phyloP scores from a whole-genome alignment of 2,797 vertebrate genomes.

The Micrastur ruficollis region DNA sequence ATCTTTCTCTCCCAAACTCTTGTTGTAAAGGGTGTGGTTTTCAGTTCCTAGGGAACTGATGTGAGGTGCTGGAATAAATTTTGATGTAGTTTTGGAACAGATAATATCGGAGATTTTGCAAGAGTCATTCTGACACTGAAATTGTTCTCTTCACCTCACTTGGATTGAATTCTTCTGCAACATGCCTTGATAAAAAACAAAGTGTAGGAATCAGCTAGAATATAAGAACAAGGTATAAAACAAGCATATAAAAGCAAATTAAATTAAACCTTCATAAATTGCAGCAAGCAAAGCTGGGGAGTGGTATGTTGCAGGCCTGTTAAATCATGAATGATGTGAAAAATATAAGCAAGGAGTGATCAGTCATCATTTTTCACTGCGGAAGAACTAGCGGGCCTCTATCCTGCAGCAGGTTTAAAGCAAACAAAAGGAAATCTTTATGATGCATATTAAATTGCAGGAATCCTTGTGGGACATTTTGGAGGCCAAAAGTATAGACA shows the following conservation, averaged over 20 bases:
- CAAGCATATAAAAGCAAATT: neutral
- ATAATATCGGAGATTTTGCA: neutral
- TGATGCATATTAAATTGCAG: neutral
- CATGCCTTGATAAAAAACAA: neutral
- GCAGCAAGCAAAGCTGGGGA: neutral
- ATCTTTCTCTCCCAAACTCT: neutral
- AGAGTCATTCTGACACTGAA: neutral
- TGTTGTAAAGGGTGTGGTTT: neutral
- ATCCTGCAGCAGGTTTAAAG: neutral
- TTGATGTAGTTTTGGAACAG: neutral
- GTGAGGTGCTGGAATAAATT: neutral
- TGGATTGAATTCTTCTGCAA: neutral
- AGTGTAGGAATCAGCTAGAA: neutral
- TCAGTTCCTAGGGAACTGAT: neutral
- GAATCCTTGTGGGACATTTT: neutral
- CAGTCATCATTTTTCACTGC: neutral
- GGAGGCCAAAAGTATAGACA: neutral
- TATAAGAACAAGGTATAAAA: neutral
- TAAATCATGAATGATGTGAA: neutral
- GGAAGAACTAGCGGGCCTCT: neutral
- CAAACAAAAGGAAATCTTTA: conserved; percentile 13
- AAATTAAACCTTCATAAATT: neutral
- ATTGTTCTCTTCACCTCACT: neutral
- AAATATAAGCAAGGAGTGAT: neutral
- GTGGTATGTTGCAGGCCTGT: neutral